These are phyloP conservation scores for Luperina nickerlii DNA, from an alignment of 2,888 invertebrate genomes.

Conservation along the genomic window DNA sequence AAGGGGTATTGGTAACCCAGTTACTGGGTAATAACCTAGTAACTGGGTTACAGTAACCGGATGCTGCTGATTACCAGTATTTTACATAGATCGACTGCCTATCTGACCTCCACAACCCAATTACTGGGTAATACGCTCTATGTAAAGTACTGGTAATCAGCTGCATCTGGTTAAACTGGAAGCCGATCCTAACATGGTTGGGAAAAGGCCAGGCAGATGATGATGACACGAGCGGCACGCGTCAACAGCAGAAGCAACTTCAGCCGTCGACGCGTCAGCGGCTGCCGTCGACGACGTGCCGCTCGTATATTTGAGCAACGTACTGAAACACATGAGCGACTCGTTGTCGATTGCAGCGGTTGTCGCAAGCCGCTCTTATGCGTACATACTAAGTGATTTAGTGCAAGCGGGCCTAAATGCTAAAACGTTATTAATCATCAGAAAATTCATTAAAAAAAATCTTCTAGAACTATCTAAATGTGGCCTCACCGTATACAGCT, in stretches of 20 bases:
- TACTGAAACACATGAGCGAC: neutral
- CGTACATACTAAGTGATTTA: neutral
- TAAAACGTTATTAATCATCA: neutral
- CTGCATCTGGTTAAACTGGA: too few relatives aligned
- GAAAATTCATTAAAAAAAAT: neutral
- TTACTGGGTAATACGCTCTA: too few relatives aligned
- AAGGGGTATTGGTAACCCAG: too few relatives aligned
- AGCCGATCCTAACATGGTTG: too few relatives aligned
- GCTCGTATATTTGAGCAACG: neutral
- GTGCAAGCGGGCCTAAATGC: neutral
- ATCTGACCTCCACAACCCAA: too few relatives aligned
- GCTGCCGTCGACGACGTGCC: neutral
- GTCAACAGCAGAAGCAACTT: neutral
- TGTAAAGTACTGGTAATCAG: too few relatives aligned
- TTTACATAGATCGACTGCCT: too few relatives aligned
- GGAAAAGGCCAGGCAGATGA: too few relatives aligned
- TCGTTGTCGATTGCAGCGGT: neutral
- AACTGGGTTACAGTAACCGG: too few relatives aligned
- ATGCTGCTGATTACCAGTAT: too few relatives aligned
- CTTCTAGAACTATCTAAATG: slow-evolving; percentile 55
- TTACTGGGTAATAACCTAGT: too few relatives aligned
- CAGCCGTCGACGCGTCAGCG: neutral
- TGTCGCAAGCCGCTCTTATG: neutral
- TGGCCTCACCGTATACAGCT: slow-evolving; percentile 73
- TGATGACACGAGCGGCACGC: neutral